Evolutionary conservation across 2,113 vertebrate species (phyloP).

Genomic region (Xerus inauris): DNA sequence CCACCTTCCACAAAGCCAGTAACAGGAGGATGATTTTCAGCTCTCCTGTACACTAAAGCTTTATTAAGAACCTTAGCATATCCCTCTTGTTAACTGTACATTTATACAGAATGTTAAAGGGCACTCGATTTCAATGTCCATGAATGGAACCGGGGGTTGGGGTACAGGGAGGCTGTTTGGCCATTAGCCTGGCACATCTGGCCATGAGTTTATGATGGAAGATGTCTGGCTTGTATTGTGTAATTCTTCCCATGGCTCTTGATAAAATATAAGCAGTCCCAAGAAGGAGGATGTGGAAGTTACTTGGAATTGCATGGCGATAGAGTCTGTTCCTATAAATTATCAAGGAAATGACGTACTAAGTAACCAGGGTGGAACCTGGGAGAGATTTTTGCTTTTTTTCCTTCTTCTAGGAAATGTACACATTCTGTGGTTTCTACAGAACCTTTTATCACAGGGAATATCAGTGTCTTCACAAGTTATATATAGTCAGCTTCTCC

Average conservation of each 20-base stretch:
- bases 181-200: neutral
- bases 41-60: neutral
- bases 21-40: neutral
- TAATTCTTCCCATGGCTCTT: neutral
- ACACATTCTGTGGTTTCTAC: neutral
- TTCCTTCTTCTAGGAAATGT: neutral
- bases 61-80: neutral
- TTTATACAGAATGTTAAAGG: neutral
- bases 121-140: neutral
- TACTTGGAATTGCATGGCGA: neutral
- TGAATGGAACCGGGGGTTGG: neutral
- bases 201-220: neutral
- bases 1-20: neutral
- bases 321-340: neutral
- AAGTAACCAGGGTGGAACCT: neutral
- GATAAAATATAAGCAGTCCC: neutral
- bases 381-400: neutral
- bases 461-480: neutral
- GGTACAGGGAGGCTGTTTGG: neutral
- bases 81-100: neutral
- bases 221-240: neutral
- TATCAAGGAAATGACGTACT: neutral
- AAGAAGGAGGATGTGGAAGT: neutral
- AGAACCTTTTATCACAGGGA: neutral
- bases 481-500: constrained; percentile 25